Evolutionary conservation across 2,113 vertebrate genomes (phyloP).

Genomic region (Prolemur simus): DNA sequence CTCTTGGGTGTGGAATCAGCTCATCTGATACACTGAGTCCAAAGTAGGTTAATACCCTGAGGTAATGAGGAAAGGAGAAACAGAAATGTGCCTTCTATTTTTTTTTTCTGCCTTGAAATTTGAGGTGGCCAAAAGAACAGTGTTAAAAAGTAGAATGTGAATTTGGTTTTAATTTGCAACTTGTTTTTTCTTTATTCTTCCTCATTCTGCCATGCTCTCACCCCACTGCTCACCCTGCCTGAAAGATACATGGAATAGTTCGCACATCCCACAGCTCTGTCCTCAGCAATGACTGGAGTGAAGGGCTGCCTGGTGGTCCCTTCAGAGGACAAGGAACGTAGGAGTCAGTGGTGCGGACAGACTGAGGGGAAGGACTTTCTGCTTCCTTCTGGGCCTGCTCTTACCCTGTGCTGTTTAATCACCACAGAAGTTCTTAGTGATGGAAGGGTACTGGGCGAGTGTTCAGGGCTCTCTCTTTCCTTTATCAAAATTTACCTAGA

Average conservation of each 20-base stretch:
- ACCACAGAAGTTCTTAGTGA: neutral
- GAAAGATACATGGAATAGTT: neutral
- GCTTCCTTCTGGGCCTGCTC: neutral
- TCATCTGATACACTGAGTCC: neutral
- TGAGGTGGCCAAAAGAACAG: neutral
- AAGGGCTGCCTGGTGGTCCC: neutral
- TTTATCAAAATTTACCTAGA: neutral
- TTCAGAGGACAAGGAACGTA: neutral
- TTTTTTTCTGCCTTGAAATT: neutral
- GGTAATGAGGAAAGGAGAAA: neutral
- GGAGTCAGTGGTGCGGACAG: neutral
- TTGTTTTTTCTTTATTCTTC: neutral
- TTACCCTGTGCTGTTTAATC: neutral
- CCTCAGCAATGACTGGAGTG: neutral
- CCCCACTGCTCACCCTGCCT: neutral
- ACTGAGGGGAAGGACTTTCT: neutral
- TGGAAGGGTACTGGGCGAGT: neutral
- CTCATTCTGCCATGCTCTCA: neutral
- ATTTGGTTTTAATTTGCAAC: neutral
- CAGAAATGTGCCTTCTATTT: neutral
- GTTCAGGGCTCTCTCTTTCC: rapidly evolving
- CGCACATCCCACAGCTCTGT: neutral
- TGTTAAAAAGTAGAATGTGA: neutral
- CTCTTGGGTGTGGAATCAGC: conserved; percentile 26
- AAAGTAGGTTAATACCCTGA: conserved; percentile 43